A percentile compares a stretch with the other conserved stretches of the same genome.
These are phyloP conservation scores for Marronus borbonicus DNA, from an alignment of 2,888 invertebrate species.

Conservation along the genomic window DNA sequence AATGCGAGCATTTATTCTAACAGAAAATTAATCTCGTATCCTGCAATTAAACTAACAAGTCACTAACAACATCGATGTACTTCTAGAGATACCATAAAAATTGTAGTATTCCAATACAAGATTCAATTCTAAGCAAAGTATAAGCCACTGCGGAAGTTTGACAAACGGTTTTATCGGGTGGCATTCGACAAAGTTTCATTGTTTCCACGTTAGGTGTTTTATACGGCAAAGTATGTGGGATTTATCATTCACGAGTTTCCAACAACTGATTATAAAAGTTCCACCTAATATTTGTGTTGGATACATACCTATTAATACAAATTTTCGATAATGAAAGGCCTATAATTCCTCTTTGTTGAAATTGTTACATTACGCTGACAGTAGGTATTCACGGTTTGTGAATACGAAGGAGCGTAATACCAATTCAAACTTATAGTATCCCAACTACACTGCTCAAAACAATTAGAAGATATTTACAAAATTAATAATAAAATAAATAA, in stretches of 20 bases:
- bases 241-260: background rate
- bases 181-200: slow-evolving; percentile 18
- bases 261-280: slow-evolving; percentile 6
- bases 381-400: too few species aligned
- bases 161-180: slow-evolving; percentile 11
- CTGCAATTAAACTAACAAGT: background rate
- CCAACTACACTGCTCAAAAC: too few species aligned
- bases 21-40: background rate
- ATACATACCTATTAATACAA: too few species aligned
- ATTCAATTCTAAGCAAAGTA: background rate
- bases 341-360: too few species aligned
- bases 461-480: too few species aligned
- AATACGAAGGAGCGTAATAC: too few species aligned
- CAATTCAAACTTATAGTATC: too few species aligned
- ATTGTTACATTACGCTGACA: too few species aligned
- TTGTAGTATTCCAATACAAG: background rate
- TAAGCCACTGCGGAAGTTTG: slow-evolving; percentile 4
- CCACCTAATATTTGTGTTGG: background rate
- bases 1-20: too few species aligned
- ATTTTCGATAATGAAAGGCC: too few species aligned
- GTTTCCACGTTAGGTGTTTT: background rate
- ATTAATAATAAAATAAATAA: too few species aligned
- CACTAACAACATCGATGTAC: background rate
- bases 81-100: background rate
- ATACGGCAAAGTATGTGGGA: background rate